Evolutionary conservation across 2,113 vertebrate species (phyloP), one percentile per base, ranked within the genome.

Genomic region (Butorides virescens): DNA sequence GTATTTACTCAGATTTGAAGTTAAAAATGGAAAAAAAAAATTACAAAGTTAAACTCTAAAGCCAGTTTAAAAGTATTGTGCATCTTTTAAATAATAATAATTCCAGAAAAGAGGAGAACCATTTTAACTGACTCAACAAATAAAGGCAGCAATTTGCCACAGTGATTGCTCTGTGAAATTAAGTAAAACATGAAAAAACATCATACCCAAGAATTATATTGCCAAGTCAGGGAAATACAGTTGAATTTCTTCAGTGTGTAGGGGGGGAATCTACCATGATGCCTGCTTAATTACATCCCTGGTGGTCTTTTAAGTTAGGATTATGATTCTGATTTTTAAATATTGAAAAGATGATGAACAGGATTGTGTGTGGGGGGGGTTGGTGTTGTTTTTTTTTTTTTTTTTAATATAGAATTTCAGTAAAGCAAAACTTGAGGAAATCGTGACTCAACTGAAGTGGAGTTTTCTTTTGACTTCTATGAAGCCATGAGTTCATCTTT

Each of bases 201-300:
- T 36, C 21, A 15, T 39, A 44, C 7, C 8, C 13, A 20, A 55
- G 9, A 52, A 62, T 37, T 8, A 11, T 52, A 66, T 49, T 10
- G 2, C 10, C 8, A n/a, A 52, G 9, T 32, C 15, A 44, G 5
- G 7, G 19, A 86, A 52, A 62, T 36, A 32, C 5, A 42, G 4
- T 58, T 56, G 13, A 42, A n/a, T 63, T 10, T 56, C 29, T 65
- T 76, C 44, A 36, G 27, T 44, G 49, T 52, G 39, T 42, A 36
- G 30, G 4, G 7, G 12, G 15, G 5, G 2, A 61, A 37, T 58
- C 0, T 0, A 42, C 19, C 20, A 7, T 8, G 53, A 3, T 4
- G 2, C 12, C 20, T 72, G 8, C 11, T 76, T 86, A 91, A 76
- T 55, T 86, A 15, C 6, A 55, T 22, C 50, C 17, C 15, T 62